Conservation (phyloP, 2,113 vertebrate species). For the Cephalopterus ornatus region DNA sequence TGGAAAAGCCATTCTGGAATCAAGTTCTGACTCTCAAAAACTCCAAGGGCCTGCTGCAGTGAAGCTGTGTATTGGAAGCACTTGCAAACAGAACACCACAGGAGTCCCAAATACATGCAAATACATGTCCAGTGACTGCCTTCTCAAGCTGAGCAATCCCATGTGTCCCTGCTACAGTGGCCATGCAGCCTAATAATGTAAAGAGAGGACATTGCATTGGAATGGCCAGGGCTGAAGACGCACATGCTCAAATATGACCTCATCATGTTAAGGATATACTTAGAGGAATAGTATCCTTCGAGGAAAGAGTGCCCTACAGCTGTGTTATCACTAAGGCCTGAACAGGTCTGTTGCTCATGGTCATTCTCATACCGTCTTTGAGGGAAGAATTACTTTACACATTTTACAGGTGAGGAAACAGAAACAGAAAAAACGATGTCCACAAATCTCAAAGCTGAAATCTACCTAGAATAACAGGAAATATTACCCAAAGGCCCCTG, state of each 20-base stretch:
- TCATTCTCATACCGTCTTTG: neutral
- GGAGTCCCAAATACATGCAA: neutral
- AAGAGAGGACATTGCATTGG: neutral
- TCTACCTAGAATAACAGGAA: neutral
- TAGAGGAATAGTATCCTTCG: neutral
- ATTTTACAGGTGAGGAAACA: slow-evolving; percentile 5
- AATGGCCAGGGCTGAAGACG: neutral
- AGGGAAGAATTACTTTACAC: neutral
- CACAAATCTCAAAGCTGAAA: neutral
- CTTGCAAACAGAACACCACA: neutral
- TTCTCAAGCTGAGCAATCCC: neutral
- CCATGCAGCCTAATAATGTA: neutral
- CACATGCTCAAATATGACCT: neutral
- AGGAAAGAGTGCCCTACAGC: neutral
- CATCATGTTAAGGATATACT: neutral
- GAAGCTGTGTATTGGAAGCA: neutral
- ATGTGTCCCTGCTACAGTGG: neutral
- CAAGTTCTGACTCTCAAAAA: neutral
- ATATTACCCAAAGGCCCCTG: neutral
- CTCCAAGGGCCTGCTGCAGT: neutral
- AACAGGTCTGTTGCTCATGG: neutral
- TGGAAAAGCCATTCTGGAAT: neutral
- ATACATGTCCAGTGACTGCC: neutral
- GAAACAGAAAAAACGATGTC: neutral
- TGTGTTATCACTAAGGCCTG: neutral